Conservation (phyloP, 1,140 invertebrate genomes). For the Zaprionus tsacasi region DNA sequence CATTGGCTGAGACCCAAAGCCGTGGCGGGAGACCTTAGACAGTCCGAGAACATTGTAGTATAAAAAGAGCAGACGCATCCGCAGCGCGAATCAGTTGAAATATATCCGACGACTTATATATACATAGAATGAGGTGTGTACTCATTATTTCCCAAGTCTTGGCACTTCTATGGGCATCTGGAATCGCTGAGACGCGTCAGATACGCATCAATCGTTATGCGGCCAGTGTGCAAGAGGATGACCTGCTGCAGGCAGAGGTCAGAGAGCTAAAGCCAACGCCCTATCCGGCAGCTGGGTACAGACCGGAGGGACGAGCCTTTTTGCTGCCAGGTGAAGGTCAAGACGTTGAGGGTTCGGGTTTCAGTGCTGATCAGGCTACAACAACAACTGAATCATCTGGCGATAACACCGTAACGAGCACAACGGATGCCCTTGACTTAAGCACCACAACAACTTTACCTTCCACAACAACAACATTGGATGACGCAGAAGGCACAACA, state of each 20-base stretch:
- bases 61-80: constrained; percentile 55
- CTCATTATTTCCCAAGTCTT: constrained; percentile 35
- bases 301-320: constrained; percentile 64
- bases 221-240: constrained; percentile 68
- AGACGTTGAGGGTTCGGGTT: constrained; percentile 35
- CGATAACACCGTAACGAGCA: constrained; percentile 52
- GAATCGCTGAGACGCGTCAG: constrained; percentile 55
- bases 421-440: constrained; percentile 56
- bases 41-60: constrained; percentile 63
- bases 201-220: constrained; percentile 74
- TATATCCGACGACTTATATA: constrained; percentile 40
- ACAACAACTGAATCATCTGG: constrained; percentile 57
- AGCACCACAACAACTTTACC: constrained; percentile 48
- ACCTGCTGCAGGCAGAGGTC: constrained; percentile 41
- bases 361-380: constrained; percentile 23
- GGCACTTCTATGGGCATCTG: constrained; percentile 26
- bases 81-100: constrained; percentile 58
- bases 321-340: constrained; percentile 57
- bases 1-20: constrained; percentile 24
- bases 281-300: constrained; percentile 66
- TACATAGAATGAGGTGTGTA: constrained; percentile 49
- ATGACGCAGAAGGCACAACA: constrained; percentile 47
- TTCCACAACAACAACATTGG: constrained; percentile 29
- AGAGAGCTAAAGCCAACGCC: constrained; percentile 50
- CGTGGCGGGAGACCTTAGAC: constrained; percentile 39